These are phyloP conservation scores for Sus cebifrons DNA, from an alignment of 2,797 vertebrate species.

Conservation along the genomic window DNA sequence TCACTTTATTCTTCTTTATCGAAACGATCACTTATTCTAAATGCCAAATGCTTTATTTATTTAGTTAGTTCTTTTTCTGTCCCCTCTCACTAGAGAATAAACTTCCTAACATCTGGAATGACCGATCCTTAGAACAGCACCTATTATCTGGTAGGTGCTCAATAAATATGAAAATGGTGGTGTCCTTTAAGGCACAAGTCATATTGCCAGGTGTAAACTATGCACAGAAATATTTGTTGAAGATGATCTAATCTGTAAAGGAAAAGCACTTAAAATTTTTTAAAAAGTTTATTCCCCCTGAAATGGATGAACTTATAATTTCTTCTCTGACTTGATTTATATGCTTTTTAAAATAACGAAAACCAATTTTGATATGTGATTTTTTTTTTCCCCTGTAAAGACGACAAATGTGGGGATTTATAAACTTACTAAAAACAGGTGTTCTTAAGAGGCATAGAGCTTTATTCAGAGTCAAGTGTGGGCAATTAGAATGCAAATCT, in stretches of 20 bases:
- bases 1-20: not conserved
- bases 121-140: not conserved
- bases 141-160: not conserved
- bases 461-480: slow-evolving; percentile 18
- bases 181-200: not conserved
- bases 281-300: not conserved
- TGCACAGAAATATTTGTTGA: not conserved
- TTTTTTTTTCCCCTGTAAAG: not conserved
- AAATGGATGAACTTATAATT: not conserved
- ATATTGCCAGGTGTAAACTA: not conserved
- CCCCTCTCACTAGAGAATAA: not conserved
- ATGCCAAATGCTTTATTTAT: not conserved
- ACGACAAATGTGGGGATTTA: not conserved
- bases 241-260: not conserved
- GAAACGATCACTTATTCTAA: not conserved
- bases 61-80: not conserved
- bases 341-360: not conserved
- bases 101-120: not conserved
- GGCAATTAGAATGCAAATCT: not conserved
- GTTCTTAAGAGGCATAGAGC: not conserved
- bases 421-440: not conserved
- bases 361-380: not conserved
- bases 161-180: not conserved
- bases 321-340: not conserved
- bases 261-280: not conserved